A percentile compares a stretch with the other conserved stretches of the same genome.
Conservation (phyloP, 2,888 invertebrate species). For the Hedychridium roseum region DNA sequence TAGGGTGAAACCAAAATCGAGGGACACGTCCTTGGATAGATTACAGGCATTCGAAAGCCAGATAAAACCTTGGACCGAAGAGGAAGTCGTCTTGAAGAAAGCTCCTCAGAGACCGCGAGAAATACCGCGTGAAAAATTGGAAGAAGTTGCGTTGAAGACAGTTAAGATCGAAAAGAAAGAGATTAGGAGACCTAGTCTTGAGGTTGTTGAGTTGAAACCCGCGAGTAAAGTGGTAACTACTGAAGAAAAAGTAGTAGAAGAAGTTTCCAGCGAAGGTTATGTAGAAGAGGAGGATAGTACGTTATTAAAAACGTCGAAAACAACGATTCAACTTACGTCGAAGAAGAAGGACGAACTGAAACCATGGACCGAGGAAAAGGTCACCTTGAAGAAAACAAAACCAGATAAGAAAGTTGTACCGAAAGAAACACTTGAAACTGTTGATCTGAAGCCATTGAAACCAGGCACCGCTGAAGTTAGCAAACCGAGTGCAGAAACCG, state of each 20-base stretch:
- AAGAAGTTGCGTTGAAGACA: constrained; percentile 62
- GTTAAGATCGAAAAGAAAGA: constrained; percentile 66
- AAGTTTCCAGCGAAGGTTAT: constrained; percentile 29
- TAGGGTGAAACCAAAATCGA: constrained; percentile 41
- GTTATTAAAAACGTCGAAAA: constrained; percentile 51
- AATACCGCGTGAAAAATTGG: constrained; percentile 46
- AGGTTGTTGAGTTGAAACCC: constrained; percentile 45
- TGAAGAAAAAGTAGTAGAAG: constrained; percentile 27
- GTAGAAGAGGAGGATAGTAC: constrained; percentile 41
- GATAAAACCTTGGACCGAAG: constrained; percentile 59
- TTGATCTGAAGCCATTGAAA: constrained; percentile 71
- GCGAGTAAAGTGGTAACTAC: constrained; percentile 34
- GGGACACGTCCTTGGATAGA: constrained; percentile 50
- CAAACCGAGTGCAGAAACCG: constrained; percentile 63
- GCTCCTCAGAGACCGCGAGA: constrained; percentile 46
- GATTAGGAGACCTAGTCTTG: constrained; percentile 38
- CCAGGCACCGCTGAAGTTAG: constrained; percentile 42
- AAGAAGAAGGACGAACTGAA: constrained; percentile 64
- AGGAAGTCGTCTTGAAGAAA: constrained; percentile 58
- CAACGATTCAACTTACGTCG: too few species aligned
- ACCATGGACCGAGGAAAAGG: constrained; percentile 50
- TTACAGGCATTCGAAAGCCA: constrained; percentile 33
- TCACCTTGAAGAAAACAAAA: constrained; percentile 65
- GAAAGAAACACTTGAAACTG: constrained; percentile 62
- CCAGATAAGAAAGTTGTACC: constrained; percentile 61